phyloP scores from a whole-genome alignment of 2,888 invertebrate species.

The Eilema caniola region DNA sequence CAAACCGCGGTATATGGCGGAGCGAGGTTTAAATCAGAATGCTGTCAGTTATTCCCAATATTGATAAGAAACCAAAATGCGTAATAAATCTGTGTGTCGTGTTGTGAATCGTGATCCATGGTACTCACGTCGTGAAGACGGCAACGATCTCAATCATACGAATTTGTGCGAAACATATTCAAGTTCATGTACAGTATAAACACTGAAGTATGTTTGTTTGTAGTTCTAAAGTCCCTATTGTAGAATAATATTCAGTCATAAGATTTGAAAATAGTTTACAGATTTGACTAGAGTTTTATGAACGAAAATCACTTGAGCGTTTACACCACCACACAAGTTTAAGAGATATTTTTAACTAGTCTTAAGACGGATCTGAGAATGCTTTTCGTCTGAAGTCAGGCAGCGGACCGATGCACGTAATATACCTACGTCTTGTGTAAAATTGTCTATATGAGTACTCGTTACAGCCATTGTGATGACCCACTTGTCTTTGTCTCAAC shows the following conservation, averaged over 20 bases:
- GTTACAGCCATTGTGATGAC: neutral
- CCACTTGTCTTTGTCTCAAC: neutral
- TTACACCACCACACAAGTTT: too few species aligned
- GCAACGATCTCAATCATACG: neutral
- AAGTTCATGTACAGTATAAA: too few species aligned
- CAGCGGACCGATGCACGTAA: too few species aligned
- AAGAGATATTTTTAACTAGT: too few species aligned
- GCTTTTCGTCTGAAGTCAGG: neutral
- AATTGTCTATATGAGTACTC: too few species aligned
- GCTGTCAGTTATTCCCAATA: conserved; percentile 12
- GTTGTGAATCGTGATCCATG: neutral
- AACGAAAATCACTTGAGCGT: too few species aligned
- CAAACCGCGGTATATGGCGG: conserved; percentile 37
- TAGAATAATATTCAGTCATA: neutral
- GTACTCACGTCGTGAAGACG: neutral
- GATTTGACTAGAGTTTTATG: too few species aligned
- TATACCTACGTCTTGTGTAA: too few species aligned
- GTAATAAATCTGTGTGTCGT: neutral
- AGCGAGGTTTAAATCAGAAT: conserved; percentile 15
- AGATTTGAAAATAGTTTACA: too few species aligned
- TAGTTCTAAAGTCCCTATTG: neutral
- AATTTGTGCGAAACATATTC: neutral
- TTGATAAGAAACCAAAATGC: neutral
- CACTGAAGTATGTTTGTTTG: neutral
- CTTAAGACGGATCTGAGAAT: neutral